A percentile compares a stretch with the other conserved stretches of the same genome.
phyloP scores from a whole-genome alignment of 92 coral and sea anemone genomes.

The Diadumene lineata region DNA sequence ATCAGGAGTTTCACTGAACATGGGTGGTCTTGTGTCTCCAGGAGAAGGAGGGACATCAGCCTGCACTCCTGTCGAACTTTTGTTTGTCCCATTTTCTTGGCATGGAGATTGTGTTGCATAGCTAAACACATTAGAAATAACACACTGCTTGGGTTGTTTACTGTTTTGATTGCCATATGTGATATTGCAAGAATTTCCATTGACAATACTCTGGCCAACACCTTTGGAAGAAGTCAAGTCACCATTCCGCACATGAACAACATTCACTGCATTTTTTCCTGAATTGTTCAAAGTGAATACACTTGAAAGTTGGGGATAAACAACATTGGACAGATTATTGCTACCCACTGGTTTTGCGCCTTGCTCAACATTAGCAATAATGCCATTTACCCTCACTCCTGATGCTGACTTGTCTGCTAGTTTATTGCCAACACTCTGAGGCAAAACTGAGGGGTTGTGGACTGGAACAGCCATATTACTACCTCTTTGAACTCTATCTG shows the following conservation, averaged over 20 bases:
- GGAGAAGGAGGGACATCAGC: not conserved
- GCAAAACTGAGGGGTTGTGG: not conserved
- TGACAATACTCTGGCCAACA: too few species aligned
- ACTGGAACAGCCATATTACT: not conserved
- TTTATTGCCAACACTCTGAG: not conserved
- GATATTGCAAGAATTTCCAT: too few species aligned
- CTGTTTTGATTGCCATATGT: not conserved
- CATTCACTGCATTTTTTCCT: not conserved
- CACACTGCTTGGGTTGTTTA: not conserved
- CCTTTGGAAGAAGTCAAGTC: not conserved
- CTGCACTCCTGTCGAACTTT: not conserved
- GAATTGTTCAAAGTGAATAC: not conserved
- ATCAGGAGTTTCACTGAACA: not conserved
- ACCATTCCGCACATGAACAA: not conserved
- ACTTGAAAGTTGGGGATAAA: not conserved
- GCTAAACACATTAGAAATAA: conserved; percentile 7
- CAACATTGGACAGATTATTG: not conserved
- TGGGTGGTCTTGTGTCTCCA: not conserved
- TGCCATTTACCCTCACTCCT: not conserved
- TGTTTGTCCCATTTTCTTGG: not conserved
- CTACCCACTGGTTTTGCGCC: not conserved
- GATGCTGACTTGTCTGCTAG: too few species aligned
- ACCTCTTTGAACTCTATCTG: not conserved
- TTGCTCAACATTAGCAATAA: not conserved
- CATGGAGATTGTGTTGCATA: not conserved